phyloP scores from a whole-genome alignment of 2,888 invertebrate genomes.

The Gastrophysa polygoni region DNA sequence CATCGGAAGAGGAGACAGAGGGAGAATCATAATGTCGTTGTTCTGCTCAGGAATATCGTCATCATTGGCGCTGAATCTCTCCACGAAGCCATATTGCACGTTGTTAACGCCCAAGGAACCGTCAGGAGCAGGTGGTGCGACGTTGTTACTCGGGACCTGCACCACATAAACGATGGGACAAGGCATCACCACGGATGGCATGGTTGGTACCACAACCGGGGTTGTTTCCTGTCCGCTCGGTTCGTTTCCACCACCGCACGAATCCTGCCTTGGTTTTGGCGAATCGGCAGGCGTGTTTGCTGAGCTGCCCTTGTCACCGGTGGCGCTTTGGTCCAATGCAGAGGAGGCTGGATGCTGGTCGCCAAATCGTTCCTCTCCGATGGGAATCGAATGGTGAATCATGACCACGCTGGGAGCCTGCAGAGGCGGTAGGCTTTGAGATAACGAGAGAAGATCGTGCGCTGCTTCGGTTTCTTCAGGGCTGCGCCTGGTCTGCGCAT shows the following conservation, averaged over 20 bases:
- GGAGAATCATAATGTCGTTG: conserved; percentile 68
- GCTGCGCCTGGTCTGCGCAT: conserved; percentile 62
- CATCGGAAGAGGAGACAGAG: conserved; percentile 53
- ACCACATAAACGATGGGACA: conserved; percentile 55
- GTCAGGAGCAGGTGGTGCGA: conserved; percentile 74
- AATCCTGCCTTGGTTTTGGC: background rate
- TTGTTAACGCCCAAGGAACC: conserved; percentile 76
- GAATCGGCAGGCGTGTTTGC: background rate
- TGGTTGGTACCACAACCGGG: conserved; percentile 29
- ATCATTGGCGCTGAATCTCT: too few species aligned
- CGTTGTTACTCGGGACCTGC: conserved; percentile 56
- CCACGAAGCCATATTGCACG: conserved; percentile 46
- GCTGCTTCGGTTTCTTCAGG: conserved; percentile 90
- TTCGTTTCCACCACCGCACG: too few species aligned
- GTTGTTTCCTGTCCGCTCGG: conserved; percentile 18
- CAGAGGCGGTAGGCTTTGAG: conserved; percentile 77
- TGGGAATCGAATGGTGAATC: conserved; percentile 63
- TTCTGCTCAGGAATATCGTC: too few species aligned
- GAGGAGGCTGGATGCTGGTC: conserved; percentile 46
- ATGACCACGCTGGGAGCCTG: conserved; percentile 73
- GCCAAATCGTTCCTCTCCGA: conserved; percentile 52
- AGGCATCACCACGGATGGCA: conserved; percentile 35
- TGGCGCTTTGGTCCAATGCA: conserved; percentile 35
- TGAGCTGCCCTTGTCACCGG: background rate
- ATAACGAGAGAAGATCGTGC: conserved; percentile 77